These are phyloP conservation scores for Coecobrya sp. DNA, from an alignment of 2,888 invertebrate species.

Conservation along the genomic window DNA sequence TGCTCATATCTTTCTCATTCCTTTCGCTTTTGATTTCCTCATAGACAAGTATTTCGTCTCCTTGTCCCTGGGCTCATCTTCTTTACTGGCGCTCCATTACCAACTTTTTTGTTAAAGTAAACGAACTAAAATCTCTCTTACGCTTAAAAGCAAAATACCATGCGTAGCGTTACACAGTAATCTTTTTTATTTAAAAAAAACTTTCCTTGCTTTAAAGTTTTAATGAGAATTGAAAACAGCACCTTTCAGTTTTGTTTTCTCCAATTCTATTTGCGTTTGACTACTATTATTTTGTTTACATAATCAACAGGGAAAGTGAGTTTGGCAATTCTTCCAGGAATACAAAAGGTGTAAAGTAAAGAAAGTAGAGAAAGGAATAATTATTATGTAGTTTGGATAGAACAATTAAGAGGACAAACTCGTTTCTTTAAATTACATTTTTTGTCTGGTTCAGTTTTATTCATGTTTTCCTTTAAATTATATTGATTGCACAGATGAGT, in stretches of 20 bases:
- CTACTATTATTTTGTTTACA: conserved; percentile 30
- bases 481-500: neutral
- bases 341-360: neutral
- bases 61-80: conserved; percentile 67
- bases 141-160: neutral
- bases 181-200: neutral
- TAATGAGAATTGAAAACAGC: conserved; percentile 50
- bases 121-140: neutral
- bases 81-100: conserved; percentile 55
- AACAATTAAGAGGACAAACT: neutral
- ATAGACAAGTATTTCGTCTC: conserved; percentile 37
- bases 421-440: neutral
- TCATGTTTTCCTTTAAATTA: neutral
- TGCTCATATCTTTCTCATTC: conserved; percentile 47
- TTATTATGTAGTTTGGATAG: neutral
- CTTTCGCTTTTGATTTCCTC: conserved; percentile 46
- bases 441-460: neutral
- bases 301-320: neutral
- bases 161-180: neutral
- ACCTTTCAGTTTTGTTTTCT: neutral
- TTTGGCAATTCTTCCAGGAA: neutral
- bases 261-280: neutral
- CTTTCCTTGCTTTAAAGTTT: conserved; percentile 17
- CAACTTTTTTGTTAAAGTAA: conserved; percentile 5
- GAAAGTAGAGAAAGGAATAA: too few species aligned